Conservation (phyloP, 2,888 invertebrate species). For the Sphaerophoria taeniata region DNA sequence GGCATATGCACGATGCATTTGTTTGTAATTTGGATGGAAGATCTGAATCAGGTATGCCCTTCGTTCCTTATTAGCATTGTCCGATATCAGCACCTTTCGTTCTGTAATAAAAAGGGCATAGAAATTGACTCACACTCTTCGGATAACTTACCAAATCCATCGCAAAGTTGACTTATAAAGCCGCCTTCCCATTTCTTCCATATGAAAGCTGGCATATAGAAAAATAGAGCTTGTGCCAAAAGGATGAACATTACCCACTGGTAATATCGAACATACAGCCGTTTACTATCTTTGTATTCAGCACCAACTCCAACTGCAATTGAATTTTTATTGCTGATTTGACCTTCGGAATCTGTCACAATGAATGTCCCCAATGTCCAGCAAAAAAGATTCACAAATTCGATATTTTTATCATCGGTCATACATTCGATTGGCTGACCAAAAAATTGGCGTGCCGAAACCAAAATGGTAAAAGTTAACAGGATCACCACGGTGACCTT, state of each 20-base stretch:
- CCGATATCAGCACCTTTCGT: conserved; percentile 76
- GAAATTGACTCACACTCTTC: background rate
- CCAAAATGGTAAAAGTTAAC: conserved; percentile 88
- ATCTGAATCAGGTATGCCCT: conserved; percentile 75
- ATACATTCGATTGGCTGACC: conserved; percentile 93
- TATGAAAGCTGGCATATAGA: conserved; percentile 80
- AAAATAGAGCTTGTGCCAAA: conserved; percentile 79
- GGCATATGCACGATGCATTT: conserved; percentile 84
- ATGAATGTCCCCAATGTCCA: conserved; percentile 91
- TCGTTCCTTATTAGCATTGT: conserved; percentile 76
- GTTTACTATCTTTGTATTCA: conserved; percentile 77
- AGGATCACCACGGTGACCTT: conserved; percentile 88
- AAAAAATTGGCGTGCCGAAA: conserved; percentile 92
- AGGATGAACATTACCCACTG: conserved; percentile 81
- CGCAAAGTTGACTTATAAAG: conserved; percentile 81
- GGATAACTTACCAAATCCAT: conserved; percentile 77
- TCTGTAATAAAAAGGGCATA: conserved; percentile 51
- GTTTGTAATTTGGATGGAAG: conserved; percentile 76
- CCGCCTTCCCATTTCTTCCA: conserved; percentile 83
- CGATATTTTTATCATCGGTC: conserved; percentile 84
- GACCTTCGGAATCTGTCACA: conserved; percentile 80
- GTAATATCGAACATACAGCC: conserved; percentile 81
- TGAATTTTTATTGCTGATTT: conserved; percentile 76
- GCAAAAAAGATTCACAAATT: conserved; percentile 89
- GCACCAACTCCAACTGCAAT: conserved; percentile 79